Conservation (phyloP, 2,888 invertebrate genomes). For the Catocala sponsa region DNA sequence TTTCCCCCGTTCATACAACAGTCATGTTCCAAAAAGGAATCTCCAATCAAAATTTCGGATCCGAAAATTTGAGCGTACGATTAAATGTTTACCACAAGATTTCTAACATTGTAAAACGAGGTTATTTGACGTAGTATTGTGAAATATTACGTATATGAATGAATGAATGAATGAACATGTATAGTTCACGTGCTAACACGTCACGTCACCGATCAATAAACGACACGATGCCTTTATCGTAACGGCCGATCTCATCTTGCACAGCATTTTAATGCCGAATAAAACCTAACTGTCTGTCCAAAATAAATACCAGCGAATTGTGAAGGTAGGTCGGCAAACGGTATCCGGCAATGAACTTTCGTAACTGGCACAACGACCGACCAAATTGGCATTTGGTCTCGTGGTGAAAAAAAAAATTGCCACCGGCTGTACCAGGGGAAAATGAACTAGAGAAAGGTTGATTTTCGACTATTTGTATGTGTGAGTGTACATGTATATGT, state of each 20-base stretch:
- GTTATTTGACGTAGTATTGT: conserved; percentile 28
- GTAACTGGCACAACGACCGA: conserved; percentile 77
- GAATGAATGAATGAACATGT: conserved; percentile 39
- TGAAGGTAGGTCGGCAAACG: conserved; percentile 86
- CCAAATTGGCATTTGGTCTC: conserved; percentile 71
- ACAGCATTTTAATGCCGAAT: conserved; percentile 79
- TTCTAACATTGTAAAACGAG: conserved; percentile 5
- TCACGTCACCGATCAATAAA: conserved; percentile 61
- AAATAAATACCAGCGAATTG: conserved; percentile 79
- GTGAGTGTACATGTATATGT: conserved; percentile 45
- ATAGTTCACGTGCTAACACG: conserved; percentile 37
- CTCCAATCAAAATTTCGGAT: too few relatives aligned
- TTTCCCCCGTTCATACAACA: too few relatives aligned
- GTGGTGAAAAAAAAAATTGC: conserved; percentile 75
- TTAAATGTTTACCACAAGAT: neutral
- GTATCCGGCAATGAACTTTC: conserved; percentile 76
- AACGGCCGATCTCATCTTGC: conserved; percentile 70
- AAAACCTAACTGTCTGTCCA: conserved; percentile 82
- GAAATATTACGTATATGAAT: conserved; percentile 51
- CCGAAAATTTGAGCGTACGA: neutral
- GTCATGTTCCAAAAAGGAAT: too few relatives aligned
- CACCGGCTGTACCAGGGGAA: conserved; percentile 76
- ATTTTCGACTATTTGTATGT: conserved; percentile 54
- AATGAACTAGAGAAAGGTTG: conserved; percentile 80
- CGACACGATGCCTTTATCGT: conserved; percentile 59